These are phyloP conservation scores for Plagiodera versicolora DNA, from an alignment of 2,888 invertebrate species.

Conservation along the genomic window DNA sequence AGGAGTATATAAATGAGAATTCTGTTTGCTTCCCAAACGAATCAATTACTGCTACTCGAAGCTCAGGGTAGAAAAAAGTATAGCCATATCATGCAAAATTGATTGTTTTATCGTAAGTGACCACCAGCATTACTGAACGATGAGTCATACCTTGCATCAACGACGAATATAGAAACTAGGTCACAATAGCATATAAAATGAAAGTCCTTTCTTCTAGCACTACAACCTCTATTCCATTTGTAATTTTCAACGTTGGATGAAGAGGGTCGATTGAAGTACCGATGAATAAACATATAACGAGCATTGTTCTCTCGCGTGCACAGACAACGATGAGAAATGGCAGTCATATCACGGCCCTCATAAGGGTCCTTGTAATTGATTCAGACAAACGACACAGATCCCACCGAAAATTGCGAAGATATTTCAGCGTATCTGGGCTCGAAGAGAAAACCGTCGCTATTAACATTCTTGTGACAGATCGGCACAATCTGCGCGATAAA, in stretches of 20 bases:
- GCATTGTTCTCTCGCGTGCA: not conserved
- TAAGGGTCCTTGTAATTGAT: not conserved
- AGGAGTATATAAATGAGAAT: too few relatives aligned
- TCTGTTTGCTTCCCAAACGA: too few relatives aligned
- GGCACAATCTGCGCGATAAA: not conserved
- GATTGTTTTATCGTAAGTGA: too few relatives aligned
- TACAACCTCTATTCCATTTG: not conserved
- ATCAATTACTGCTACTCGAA: too few relatives aligned
- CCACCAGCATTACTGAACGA: too few relatives aligned
- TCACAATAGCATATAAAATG: not conserved
- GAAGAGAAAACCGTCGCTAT: too few relatives aligned
- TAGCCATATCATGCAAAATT: too few relatives aligned
- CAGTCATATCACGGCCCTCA: not conserved
- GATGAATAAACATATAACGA: not conserved
- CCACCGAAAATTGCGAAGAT: not conserved
- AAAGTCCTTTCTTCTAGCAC: not conserved
- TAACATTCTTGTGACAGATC: not conserved
- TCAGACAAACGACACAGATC: slow-evolving; percentile 1
- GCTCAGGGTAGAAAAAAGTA: too few relatives aligned
- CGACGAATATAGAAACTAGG: not conserved
- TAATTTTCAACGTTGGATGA: not conserved
- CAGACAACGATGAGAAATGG: not conserved
- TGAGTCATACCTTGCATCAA: not conserved
- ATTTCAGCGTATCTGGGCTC: not conserved
- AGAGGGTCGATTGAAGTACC: not conserved